Evolutionary conservation across 2,113 vertebrate genomes (phyloP).

Genomic region (Peromyscus maniculatus): DNA sequence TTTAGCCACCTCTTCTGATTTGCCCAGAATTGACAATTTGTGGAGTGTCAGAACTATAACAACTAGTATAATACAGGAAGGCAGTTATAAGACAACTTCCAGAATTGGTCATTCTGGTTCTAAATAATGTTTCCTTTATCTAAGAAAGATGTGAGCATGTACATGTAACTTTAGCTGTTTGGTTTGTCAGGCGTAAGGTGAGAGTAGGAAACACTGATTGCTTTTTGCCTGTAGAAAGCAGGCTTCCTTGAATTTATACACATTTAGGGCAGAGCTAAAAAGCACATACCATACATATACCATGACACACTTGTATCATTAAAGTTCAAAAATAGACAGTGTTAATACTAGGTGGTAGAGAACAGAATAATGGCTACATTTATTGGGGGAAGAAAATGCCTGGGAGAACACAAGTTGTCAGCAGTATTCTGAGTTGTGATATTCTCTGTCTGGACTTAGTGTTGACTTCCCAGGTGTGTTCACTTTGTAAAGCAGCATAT

Average conservation of each 20-base stretch:
- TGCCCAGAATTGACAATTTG: neutral
- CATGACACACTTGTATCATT: neutral
- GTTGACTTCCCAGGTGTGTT: conserved; percentile 2
- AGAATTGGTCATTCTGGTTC: conserved; percentile 52
- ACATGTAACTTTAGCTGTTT: neutral
- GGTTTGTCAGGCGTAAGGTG: conserved; percentile 30
- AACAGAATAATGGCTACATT: neutral
- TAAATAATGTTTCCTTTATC: conserved; percentile 50
- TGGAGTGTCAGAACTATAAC: conserved; percentile 25
- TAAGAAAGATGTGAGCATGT: conserved; percentile 19
- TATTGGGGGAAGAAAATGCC: neutral
- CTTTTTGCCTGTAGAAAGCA: neutral
- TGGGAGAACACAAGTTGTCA: neutral
- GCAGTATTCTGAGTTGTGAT: neutral
- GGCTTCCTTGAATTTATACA: conserved; percentile 32
- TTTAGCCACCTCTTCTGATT: conserved; percentile 52
- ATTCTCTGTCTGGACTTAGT: neutral
- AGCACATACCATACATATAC: neutral
- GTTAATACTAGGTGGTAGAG: neutral
- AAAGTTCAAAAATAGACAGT: conserved; percentile 28
- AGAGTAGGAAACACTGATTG: conserved; percentile 5
- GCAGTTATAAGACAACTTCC: conserved; percentile 49
- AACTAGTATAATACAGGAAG: conserved; percentile 13
- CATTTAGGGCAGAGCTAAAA: conserved; percentile 37
- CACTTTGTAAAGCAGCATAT: conserved; percentile 19